phyloP scores from a whole-genome alignment of 1,140 invertebrate species.

The Apolygus lucorum region DNA sequence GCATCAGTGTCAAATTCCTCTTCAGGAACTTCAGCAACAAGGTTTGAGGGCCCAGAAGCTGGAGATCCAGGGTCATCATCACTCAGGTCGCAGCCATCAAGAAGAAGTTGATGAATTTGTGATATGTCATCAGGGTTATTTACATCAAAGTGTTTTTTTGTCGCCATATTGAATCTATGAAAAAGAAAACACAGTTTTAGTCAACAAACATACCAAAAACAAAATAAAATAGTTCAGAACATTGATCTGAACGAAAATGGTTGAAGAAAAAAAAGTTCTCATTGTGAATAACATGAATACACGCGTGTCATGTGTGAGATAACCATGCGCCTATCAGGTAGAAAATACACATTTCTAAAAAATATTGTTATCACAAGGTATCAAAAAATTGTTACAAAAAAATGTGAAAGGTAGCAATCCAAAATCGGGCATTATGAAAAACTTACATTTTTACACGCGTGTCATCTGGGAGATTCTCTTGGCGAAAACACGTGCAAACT shows the following conservation, averaged over 20 bases:
- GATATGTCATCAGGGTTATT: constrained; percentile 27
- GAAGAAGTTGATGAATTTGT: constrained; percentile 27
- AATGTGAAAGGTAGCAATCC: constrained; percentile 19
- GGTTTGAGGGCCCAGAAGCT: constrained; percentile 22
- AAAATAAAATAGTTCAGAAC: constrained; percentile 23
- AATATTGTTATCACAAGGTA: constrained; percentile 26
- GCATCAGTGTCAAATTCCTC: constrained; percentile 24
- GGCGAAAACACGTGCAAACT: constrained; percentile 16
- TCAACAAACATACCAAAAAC: constrained; percentile 24
- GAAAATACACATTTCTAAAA: constrained; percentile 23
- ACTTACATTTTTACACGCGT: constrained; percentile 24
- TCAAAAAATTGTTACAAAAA: constrained; percentile 22
- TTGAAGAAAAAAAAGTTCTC: constrained; percentile 24
- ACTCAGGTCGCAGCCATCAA: constrained; percentile 27
- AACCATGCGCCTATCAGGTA: constrained; percentile 23
- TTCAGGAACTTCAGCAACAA: constrained; percentile 21
- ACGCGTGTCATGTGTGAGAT: constrained; percentile 24
- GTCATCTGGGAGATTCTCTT: constrained; percentile 20
- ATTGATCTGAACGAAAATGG: constrained; percentile 23
- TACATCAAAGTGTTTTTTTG: constrained; percentile 25
- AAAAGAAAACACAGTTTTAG: constrained; percentile 24
- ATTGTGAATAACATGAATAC: constrained; percentile 24
- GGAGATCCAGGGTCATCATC: constrained; percentile 26
- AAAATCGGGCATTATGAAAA: constrained; percentile 18
- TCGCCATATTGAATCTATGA: constrained; percentile 20